Evolutionary conservation across 2,797 vertebrate species (phyloP), one percentile per base, ranked within the genome.

Genomic region (Sitta carolinensis): DNA sequence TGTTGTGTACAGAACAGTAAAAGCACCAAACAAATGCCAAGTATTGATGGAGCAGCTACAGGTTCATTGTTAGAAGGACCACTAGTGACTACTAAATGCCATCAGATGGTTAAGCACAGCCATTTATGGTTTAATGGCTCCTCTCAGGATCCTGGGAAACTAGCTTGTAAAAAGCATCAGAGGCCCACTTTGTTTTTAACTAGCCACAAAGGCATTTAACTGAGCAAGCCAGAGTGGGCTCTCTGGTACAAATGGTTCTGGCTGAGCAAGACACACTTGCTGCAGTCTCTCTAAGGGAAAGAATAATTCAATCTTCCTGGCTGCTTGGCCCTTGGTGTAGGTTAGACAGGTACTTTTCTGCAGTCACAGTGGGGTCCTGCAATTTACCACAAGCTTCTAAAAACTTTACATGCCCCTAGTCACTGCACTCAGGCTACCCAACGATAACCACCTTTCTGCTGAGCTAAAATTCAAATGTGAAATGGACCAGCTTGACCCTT

Each of bases 61-160:
- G 80, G 87, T 70, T 84, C n/a, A 2, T 50, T 86, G 67, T 94
- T 66, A 91, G 89, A 72, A 85, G 47, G 58, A 85, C 80, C 93
- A 91, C 87, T 40, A 48, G 89, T 89, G 91, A 89, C 78, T 96
- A 90, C 90, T 96, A 96, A 97, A 95, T 57, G 81, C 79, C 88
- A 90, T 80, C 85, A 68, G 85, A 86, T 62, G 61, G 90, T 91
- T 91, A 89, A 92, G 90, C 72, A 84, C 72, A 79, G 83, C 34
- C 91, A 76, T 91, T 93, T 92, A 62, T 1, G 9, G 70, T 87
- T 90, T 95, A 89, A 94, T 47, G 67, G 63, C 81, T 90, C 79
- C 70, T 89, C 86, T 77, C 16, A 2, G 87, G 78, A 80, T 80
- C 64, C 92, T 95, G 89, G 74, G 95, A 97, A 95, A 94, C 15